Evolutionary conservation across 2,888 invertebrate genomes (phyloP), one percentile per base, ranked within the genome.

Genomic region (Biston stratarius): DNA sequence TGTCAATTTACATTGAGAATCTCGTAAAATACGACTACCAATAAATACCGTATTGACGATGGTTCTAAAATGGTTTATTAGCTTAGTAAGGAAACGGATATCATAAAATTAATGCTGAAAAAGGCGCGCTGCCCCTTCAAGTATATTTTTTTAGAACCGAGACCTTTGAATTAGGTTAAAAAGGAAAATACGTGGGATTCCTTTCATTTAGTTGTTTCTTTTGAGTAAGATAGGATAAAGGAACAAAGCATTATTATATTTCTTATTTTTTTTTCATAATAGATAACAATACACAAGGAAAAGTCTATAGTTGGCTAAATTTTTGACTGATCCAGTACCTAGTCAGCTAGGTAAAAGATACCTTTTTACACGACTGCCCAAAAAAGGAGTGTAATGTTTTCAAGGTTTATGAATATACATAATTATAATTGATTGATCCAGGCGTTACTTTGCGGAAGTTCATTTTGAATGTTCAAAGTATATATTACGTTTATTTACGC

Each of bases 31-130:
- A 61, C 71, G 68, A 61, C 70, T 71, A 75, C 71, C 69, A 42
- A 77, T 76, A 78, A 78, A 80, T 74, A 61, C 60, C 58, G 74
- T 74, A 76, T 76, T 77, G 72, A 75, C 74, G 78, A 75, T 77
- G 74, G 77, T 75, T 77, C 74, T 74, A 78, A 82, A 82, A 79
- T 80, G 81, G 80, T 83, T 84, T 84, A 84, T 81, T 84, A 83
- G 76, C 80, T 76, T 73, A 76, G 74, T 71, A 72, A 74, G 80
- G 79, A 78, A 79, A 77, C 78, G 79, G 79, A 80, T 79, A 78
- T 80, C 81, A 84, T 84, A 82, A 83, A 83, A 82, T 82, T 82
- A 80, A 82, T 75, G 74, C 71, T 63, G 60, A 60, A 55, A 67
- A 64, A 57, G 62, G 62, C 62, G 49, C 63, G 38, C 63, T n/a